These are phyloP conservation scores for Leptinotarsa lineolata DNA, from an alignment of 1,140 invertebrate genomes.

Conservation along the genomic window DNA sequence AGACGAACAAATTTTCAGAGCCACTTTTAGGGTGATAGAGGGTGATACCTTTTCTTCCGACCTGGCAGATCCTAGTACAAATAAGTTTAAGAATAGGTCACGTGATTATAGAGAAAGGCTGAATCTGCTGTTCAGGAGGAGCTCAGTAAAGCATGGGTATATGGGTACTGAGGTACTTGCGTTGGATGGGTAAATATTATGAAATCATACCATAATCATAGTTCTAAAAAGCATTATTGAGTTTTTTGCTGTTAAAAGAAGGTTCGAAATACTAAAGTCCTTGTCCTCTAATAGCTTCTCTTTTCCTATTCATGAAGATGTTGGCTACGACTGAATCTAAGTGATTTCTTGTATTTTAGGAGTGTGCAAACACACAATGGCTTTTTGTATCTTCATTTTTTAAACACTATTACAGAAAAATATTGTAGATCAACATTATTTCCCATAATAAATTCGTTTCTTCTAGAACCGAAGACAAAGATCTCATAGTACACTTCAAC, in stretches of 20 bases:
- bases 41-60: slow-evolving; percentile 69
- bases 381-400: too few relatives aligned
- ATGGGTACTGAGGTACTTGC: slow-evolving; percentile 72
- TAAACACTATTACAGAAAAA: too few relatives aligned
- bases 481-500: slow-evolving; percentile 75
- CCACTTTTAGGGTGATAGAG: slow-evolving; percentile 70
- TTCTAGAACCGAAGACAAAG: slow-evolving; percentile 65
- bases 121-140: slow-evolving; percentile 74
- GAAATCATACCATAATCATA: too few relatives aligned
- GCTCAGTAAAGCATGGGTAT: slow-evolving; percentile 70
- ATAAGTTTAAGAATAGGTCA: slow-evolving; percentile 69
- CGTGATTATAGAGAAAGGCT: slow-evolving; percentile 74
- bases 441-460: slow-evolving; percentile 15
- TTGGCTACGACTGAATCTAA: too few relatives aligned
- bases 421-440: too few relatives aligned
- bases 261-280: too few relatives aligned
- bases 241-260: too few relatives aligned
- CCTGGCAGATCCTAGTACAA: slow-evolving; percentile 68
- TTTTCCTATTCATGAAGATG: too few relatives aligned
- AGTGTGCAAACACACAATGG: too few relatives aligned
- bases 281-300: too few relatives aligned
- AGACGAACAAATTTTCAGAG: slow-evolving; percentile 78
- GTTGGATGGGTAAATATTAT: slow-evolving; percentile 73
- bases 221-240: too few relatives aligned
- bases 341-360: too few relatives aligned